Percentiles rank a stretch among this genome's conserved stretches.
Conservation (phyloP, 2,888 invertebrate species). For the Nomada hirtipes region DNA sequence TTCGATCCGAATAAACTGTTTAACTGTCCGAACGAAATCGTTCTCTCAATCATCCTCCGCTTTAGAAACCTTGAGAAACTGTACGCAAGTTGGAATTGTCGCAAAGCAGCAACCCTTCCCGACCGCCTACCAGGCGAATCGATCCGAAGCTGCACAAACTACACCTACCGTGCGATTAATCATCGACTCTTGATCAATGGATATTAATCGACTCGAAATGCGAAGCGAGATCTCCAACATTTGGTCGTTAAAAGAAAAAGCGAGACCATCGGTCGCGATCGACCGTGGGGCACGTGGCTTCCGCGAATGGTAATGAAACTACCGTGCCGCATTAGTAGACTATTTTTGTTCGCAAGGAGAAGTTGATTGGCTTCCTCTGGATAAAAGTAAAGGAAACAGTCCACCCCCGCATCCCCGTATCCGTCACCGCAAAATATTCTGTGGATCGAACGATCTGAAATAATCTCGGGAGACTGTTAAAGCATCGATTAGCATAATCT, state of each 20-base stretch:
- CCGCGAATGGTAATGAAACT: slow-evolving; percentile 50
- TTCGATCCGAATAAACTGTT: slow-evolving; percentile 82
- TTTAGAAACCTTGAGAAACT: no score
- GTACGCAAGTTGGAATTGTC: no score
- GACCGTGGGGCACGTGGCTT: no score
- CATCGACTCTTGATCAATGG: slow-evolving; percentile 41
- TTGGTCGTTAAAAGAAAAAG: slow-evolving; percentile 44
- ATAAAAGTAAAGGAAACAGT: not conserved
- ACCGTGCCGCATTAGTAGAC: not conserved
- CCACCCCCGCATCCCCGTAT: not conserved
- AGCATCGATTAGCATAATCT: slow-evolving; percentile 56
- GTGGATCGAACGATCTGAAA: slow-evolving; percentile 3
- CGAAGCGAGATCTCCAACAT: slow-evolving; percentile 13
- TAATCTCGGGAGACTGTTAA: slow-evolving; percentile 43
- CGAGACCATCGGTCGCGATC: slow-evolving; percentile 40
- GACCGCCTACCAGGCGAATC: not conserved
- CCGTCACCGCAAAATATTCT: not conserved
- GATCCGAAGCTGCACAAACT: not conserved
- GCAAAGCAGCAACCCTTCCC: no score
- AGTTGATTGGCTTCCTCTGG: not conserved
- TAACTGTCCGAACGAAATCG: slow-evolving; percentile 76
- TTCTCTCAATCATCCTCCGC: slow-evolving; percentile 14
- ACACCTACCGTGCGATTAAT: slow-evolving; percentile 23
- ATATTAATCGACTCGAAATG: slow-evolving; percentile 57
- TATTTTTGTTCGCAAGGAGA: no score